These are phyloP conservation scores for Chrysolina americana DNA, from an alignment of 2,888 invertebrate species.

Conservation along the genomic window DNA sequence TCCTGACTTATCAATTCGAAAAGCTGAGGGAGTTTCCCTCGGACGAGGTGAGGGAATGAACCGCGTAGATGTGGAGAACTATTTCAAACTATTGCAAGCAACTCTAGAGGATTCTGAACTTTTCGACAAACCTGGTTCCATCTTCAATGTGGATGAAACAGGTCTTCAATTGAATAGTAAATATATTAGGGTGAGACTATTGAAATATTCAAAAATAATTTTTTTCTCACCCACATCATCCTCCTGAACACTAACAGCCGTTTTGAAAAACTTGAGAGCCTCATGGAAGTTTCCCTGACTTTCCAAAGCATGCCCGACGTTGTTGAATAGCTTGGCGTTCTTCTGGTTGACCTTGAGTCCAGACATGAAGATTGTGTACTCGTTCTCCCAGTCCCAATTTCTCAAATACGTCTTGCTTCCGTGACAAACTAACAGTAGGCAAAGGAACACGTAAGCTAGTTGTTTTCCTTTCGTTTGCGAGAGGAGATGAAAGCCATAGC, in stretches of 20 bases:
- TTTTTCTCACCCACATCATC: constrained; percentile 87
- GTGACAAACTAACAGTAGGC: constrained; percentile 81
- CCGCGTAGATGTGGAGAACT: neutral
- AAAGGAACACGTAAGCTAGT: constrained; percentile 74
- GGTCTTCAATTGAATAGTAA: no score
- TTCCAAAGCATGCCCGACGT: constrained; percentile 96
- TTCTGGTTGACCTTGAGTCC: constrained; percentile 88
- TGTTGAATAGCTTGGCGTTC: constrained; percentile 97
- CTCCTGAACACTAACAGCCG: constrained; percentile 92
- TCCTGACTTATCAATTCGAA: neutral
- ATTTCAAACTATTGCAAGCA: no score
- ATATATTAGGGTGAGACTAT: no score
- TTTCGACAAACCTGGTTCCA: neutral
- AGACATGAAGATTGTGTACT: constrained; percentile 94
- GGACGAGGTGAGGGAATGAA: neutral
- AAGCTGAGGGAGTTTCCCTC: neutral
- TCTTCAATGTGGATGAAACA: no score
- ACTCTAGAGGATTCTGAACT: neutral
- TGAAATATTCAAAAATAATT: no score
- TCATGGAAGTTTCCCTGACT: constrained; percentile 79
- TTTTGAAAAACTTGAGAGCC: constrained; percentile 91
- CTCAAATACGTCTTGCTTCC: constrained; percentile 88
- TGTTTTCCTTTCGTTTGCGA: constrained; percentile 74
- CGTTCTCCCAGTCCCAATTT: constrained; percentile 94
- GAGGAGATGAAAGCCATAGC: constrained; percentile 85